Base-by-base conservation (phyloP, 2,888 invertebrate genomes). In the Nematopogon swammerdamellus region DNA sequence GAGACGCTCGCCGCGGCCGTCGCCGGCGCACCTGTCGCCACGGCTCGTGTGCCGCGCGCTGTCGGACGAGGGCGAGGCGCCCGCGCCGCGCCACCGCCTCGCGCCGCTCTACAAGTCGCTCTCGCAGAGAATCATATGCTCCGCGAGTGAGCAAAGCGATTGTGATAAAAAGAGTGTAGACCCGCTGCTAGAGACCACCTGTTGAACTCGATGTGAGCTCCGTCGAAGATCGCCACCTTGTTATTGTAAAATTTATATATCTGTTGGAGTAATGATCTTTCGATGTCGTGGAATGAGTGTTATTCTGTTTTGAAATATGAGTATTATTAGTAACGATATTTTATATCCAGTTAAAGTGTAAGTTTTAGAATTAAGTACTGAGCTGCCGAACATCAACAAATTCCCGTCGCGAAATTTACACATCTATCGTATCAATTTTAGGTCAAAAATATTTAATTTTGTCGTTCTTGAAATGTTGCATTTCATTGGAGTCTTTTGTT, bases 281-380 rank as follows among this genome's bases (percentile, higher is more conserved):
- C 29, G 44, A 6, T 14, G 19, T 20, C 45, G 29, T 20, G 45
- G 30, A 49, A 43, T 19, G 49, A 14, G 45, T 45, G 19, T 14
- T 47, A 18, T 29, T 19, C 30, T 47, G 10, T 36, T 30, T n/a
- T 47, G 11, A 25, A 18, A 48, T 67, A 67, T 59, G 74, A 76
- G 74, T 76, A 76, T 76, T 75, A 72, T 68, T 75, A 76, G 72
- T 67, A 36, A 68, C 67, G 72, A 72, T 71, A 72, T 76, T 65
- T 76, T 75, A 68, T 76, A 76, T 75, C 72, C 71, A 66, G 63
- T 62, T 72, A 36, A 71, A 68, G 55, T 63, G 53, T 76, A 75
- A 76, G 75, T 58, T 70, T 75, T 72, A 36, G 36, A 14, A 3
- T 8, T 36, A 36, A 14, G 36, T 36, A 14, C 36, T 14, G 36